These are phyloP conservation scores for Yponomeuta plumbellus DNA, from an alignment of 2,888 invertebrate species.

Conservation along the genomic window DNA sequence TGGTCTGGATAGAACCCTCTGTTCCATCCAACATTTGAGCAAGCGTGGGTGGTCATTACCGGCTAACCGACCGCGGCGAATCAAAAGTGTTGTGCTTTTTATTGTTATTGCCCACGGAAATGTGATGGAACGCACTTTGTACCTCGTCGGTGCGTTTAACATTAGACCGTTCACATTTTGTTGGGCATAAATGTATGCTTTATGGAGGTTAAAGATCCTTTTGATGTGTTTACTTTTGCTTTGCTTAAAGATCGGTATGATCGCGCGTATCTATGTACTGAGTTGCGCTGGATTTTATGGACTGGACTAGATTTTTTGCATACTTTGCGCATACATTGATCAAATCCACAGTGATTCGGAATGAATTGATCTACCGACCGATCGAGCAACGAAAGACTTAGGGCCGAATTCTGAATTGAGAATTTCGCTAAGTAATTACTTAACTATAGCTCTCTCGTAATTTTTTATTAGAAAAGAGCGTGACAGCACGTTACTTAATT, in stretches of 20 bases:
- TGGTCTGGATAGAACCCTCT: too few species aligned
- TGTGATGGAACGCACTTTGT: slow-evolving; percentile 2
- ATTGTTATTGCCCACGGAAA: slow-evolving; percentile 5
- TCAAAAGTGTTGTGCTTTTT: slow-evolving; percentile 6
- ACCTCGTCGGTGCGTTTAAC: neutral
- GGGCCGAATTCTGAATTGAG: too few species aligned
- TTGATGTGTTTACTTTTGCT: neutral
- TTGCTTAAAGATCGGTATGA: neutral
- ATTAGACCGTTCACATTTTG: neutral
- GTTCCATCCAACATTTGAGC: neutral
- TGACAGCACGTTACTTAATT: too few species aligned
- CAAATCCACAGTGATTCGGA: too few species aligned
- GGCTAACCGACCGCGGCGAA: slow-evolving; percentile 14
- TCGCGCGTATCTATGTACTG: neutral
- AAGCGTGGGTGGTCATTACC: slow-evolving; percentile 18
- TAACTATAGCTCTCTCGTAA: too few species aligned
- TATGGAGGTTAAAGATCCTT: neutral
- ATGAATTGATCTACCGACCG: too few species aligned
- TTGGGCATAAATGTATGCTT: slow-evolving; percentile 1
- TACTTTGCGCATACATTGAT: too few species aligned
- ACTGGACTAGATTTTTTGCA: neutral
- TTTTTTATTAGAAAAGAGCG: too few species aligned
- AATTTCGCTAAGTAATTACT: too few species aligned
- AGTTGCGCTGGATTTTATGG: neutral
- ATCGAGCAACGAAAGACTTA: too few species aligned